Conservation (phyloP, 2,797 vertebrate species). For the Syngnathus rostellatus region DNA sequence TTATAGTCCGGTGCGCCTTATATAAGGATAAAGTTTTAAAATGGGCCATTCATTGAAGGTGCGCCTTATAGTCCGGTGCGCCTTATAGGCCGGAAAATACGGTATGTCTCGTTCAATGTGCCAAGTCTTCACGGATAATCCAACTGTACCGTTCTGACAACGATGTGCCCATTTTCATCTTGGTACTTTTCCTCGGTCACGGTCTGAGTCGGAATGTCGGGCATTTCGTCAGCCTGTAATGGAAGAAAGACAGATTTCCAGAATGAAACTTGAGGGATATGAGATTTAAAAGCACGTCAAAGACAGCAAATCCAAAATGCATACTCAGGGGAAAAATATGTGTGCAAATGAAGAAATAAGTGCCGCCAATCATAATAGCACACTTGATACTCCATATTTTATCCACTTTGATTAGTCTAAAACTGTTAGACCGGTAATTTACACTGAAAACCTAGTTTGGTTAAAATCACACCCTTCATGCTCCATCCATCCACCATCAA, state of each 20-base stretch:
- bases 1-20: no score
- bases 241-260: slow-evolving; percentile 13
- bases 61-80: no score
- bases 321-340: slow-evolving; percentile 22
- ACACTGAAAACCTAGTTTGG: slow-evolving; percentile 12
- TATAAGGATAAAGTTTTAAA: no score
- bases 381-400: slow-evolving; percentile 7
- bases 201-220: slow-evolving; percentile 75
- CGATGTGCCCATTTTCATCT: slow-evolving; percentile 80
- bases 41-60: no score
- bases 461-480: slow-evolving; percentile 29
- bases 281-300: neutral
- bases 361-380: neutral
- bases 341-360: neutral
- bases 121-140: neutral
- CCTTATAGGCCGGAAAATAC: no score
- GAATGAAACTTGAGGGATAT: neutral
- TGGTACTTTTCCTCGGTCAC: slow-evolving; percentile 82
- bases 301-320: neutral
- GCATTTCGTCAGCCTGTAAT: slow-evolving; percentile 77
- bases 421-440: neutral
- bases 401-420: slow-evolving; percentile 6
- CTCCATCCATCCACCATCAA: slow-evolving; percentile 13
- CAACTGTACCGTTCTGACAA: slow-evolving; percentile 81
- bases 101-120: neutral